A percentile compares a stretch with the other conserved stretches of the same genome.
phyloP scores from a whole-genome alignment of 2,113 vertebrate species.

The Sander vitreus region DNA sequence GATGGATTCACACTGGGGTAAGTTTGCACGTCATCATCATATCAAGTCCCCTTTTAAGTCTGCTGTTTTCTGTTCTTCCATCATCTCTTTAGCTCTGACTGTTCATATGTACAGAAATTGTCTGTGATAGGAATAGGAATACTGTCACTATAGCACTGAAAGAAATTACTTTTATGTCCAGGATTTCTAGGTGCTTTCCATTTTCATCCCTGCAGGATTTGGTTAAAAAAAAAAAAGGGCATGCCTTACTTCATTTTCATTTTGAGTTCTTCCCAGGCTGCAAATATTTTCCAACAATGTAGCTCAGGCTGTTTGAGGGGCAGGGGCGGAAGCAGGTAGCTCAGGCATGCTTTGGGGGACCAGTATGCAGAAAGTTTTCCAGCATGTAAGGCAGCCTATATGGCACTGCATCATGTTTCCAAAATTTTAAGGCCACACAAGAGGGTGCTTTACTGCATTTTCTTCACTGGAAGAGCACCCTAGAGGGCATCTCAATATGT shows the following conservation, averaged over 20 bases:
- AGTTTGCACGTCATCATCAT: constrained; percentile 18
- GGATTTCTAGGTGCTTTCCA: constrained; percentile 7
- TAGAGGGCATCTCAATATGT: too few species aligned
- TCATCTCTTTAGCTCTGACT: background rate
- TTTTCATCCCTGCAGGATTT: background rate
- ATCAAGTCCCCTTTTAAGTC: background rate
- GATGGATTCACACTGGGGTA: constrained; percentile 37
- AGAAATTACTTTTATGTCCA: too few species aligned
- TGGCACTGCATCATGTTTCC: too few species aligned
- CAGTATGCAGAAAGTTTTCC: too few species aligned
- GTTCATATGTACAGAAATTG: background rate
- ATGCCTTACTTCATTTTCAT: constrained; percentile 42
- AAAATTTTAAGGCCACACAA: too few species aligned
- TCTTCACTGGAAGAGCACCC: too few species aligned
- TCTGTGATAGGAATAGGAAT: background rate
- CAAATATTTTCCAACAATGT: too few species aligned
- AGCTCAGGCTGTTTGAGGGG: too few species aligned
- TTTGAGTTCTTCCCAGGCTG: background rate
- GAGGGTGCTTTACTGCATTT: too few species aligned
- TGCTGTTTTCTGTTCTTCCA: background rate
- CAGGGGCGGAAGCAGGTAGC: too few species aligned
- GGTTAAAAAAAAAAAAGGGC: accelerated
- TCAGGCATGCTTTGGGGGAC: too few species aligned
- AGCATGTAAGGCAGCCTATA: too few species aligned
- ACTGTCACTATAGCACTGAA: background rate